Evolutionary conservation across 2,113 vertebrate species (phyloP), one percentile per base, ranked within the genome.

Genomic region (Coryphaenoides rupestris): DNA sequence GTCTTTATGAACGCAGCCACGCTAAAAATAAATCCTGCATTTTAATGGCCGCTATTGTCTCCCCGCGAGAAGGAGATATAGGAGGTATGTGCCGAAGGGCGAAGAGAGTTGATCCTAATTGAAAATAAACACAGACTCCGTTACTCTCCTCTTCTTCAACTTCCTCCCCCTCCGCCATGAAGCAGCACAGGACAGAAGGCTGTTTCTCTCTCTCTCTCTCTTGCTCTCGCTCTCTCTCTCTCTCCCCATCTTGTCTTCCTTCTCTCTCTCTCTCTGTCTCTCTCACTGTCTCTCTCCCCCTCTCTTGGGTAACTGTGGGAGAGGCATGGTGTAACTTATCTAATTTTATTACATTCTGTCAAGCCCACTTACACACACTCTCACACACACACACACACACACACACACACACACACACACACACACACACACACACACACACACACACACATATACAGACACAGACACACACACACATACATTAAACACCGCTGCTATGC

Each of bases 341-440:
- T 21, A n/a, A 64, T 80, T 65, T 77, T 80, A 73, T 79, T 74
- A 76, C 77, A 75, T 58, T 66, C 74, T 73, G 75, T 76, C 75
- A 80, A 78, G 71, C 56, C 65, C 56, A 68, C 66, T 76, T 72
- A 70, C 56, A 71, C 65, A 64, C 68, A 62, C 68, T 60, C 63
- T 55, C 65, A 59, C 69, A 33, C 28, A 33, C 28, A 33, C 28
- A 33, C 28, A 33, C 28, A 28, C 70, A 72, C 55, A 63, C 64
- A 61, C 45, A 22, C 23, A 21, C 57, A 52, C 58, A 19, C 50
- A 19, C 50, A n/a, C 49, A 50, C 46, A 63, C 58, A 58, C 66
- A 46, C 24, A 10, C 55, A 17, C 65, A 16, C 47, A 19, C 16
- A 58, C 50, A 67, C 23, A 55, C 67, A 26, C 16, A n/a, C 23